phyloP scores from a whole-genome alignment of 1,140 invertebrate species.

The Akabosia matsudoensis region DNA sequence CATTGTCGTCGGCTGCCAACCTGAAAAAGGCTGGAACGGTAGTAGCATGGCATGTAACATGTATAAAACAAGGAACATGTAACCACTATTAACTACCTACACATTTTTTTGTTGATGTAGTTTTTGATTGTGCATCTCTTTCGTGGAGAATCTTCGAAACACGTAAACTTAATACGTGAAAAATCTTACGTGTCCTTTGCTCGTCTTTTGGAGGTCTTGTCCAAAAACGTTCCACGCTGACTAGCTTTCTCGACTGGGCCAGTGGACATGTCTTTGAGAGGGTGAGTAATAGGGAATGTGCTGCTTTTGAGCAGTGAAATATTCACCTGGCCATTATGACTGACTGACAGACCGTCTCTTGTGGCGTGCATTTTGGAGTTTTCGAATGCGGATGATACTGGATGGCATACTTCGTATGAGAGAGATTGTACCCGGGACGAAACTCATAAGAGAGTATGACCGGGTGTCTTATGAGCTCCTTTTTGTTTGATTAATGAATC shows the following conservation, averaged over 20 bases:
- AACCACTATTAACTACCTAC: neutral
- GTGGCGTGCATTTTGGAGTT: neutral
- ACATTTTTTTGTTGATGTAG: neutral
- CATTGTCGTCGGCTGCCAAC: slow-evolving; percentile 3
- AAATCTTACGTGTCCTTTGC: no score
- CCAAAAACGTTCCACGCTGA: neutral
- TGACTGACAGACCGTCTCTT: neutral
- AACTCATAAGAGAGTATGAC: no score
- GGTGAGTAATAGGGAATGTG: neutral
- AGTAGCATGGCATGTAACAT: neutral
- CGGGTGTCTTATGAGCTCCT: slow-evolving; percentile 17
- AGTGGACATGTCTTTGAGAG: neutral
- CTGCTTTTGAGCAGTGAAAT: neutral
- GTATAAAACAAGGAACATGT: neutral
- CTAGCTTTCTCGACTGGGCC: neutral
- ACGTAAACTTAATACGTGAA: no score
- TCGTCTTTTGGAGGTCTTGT: neutral
- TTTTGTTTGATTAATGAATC: slow-evolving; percentile 23
- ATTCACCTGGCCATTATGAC: neutral
- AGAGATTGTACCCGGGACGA: no score
- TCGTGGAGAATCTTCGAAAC: no score
- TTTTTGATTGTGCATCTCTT: neutral
- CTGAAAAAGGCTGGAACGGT: neutral
- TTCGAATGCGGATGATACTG: neutral
- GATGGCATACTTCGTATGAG: no score